These are phyloP conservation scores for Eristalinus aeneus DNA, from an alignment of 2,888 invertebrate species.

Conservation along the genomic window DNA sequence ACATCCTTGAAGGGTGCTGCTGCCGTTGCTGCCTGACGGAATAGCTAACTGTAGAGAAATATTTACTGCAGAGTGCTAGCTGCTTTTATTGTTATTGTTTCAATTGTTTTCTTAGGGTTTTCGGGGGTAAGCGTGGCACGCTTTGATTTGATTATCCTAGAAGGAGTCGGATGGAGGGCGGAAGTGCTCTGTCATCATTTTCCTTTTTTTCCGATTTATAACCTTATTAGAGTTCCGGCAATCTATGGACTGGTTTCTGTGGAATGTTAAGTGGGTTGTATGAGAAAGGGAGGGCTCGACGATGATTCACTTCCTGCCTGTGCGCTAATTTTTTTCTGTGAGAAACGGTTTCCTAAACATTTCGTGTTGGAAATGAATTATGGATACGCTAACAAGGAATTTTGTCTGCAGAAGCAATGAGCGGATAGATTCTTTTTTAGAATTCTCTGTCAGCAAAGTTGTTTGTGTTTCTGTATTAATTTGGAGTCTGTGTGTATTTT, in stretches of 20 bases:
- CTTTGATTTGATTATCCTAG: background rate
- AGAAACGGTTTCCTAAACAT: background rate
- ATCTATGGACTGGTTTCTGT: background rate
- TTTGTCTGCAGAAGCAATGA: background rate
- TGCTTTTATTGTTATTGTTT: background rate
- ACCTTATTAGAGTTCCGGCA: background rate
- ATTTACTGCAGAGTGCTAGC: background rate
- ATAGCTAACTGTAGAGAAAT: background rate
- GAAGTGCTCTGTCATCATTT: background rate
- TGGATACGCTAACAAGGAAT: background rate
- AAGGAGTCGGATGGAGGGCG: background rate
- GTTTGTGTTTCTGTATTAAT: background rate
- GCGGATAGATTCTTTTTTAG: background rate
- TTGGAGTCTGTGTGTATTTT: background rate
- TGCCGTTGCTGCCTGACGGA: background rate
- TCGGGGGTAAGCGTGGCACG: background rate
- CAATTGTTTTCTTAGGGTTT: background rate
- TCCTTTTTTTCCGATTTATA: background rate
- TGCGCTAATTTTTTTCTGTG: background rate
- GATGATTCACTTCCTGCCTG: background rate
- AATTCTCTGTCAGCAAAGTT: background rate
- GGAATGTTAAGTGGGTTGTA: background rate
- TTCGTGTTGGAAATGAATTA: background rate
- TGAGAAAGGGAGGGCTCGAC: background rate
- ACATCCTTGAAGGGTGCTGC: background rate